These are phyloP conservation scores for Auanema sp. DNA, from an alignment of 2,888 invertebrate species.

Conservation along the genomic window DNA sequence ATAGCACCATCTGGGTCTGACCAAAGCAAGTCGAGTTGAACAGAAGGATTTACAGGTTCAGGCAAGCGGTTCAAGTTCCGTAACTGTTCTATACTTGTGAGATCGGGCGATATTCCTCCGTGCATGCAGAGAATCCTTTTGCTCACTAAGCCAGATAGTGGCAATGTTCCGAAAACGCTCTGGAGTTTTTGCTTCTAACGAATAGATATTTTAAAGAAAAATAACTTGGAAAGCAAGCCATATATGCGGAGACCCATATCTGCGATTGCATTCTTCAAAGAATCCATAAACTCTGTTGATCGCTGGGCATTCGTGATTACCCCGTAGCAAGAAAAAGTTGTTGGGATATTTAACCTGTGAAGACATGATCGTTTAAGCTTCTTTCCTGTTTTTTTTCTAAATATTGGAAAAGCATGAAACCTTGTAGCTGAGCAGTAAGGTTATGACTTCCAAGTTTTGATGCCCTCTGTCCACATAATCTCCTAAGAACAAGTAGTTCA, in stretches of 20 bases:
- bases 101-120: constrained; percentile 48
- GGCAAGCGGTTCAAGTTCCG: constrained; percentile 32
- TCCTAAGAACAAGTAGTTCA: constrained; percentile 55
- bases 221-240: constrained; percentile 48
- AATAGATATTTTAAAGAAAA: background rate
- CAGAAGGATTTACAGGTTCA: constrained; percentile 64
- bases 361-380: background rate
- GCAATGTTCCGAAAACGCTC: constrained; percentile 50
- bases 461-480: constrained; percentile 55
- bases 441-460: constrained; percentile 47
- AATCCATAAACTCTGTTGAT: constrained; percentile 56
- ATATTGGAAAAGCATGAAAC: constrained; percentile 7
- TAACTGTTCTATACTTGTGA: constrained; percentile 41
- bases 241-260: constrained; percentile 43
- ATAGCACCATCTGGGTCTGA: constrained; percentile 45
- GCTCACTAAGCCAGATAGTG: constrained; percentile 44
- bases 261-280: constrained; percentile 49
- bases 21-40: constrained; percentile 66
- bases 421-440: constrained; percentile 49
- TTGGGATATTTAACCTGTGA: constrained; percentile 32
- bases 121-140: constrained; percentile 53
- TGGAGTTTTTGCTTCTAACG: constrained; percentile 21
- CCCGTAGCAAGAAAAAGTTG: constrained; percentile 47
- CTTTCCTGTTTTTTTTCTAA: background rate
- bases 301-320: constrained; percentile 48